Percentiles rank a stretch among this genome's conserved stretches.
These are phyloP conservation scores for Microctonus hyperodae DNA, from an alignment of 2,888 invertebrate species.

Conservation along the genomic window DNA sequence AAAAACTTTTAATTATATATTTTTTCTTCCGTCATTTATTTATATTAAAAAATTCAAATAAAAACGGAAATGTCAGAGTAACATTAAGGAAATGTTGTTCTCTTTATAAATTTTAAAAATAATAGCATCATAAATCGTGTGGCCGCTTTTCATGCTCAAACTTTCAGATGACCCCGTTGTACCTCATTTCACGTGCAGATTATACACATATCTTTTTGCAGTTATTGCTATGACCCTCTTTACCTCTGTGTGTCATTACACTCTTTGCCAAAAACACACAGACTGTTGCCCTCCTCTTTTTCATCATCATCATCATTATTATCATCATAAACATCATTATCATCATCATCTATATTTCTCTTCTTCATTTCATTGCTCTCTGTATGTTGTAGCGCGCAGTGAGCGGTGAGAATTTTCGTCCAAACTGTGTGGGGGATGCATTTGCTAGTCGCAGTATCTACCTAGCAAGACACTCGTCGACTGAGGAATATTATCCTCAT, in stretches of 20 bases:
- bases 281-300: slow-evolving; percentile 49
- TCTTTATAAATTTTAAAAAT: slow-evolving; percentile 6
- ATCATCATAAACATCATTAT: slow-evolving; percentile 25
- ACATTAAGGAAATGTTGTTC: neutral
- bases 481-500: slow-evolving; percentile 3
- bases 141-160: neutral
- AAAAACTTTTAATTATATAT: too few relatives aligned
- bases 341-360: slow-evolving; percentile 6
- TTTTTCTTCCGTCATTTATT: too few relatives aligned
- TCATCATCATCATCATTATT: slow-evolving; percentile 12
- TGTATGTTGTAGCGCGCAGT: slow-evolving; percentile 36
- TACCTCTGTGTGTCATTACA: slow-evolving; percentile 42
- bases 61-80: neutral
- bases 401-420: slow-evolving; percentile 48
- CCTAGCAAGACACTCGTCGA: slow-evolving; percentile 45
- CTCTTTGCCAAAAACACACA: slow-evolving; percentile 50
- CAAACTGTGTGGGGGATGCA: slow-evolving; percentile 51
- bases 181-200: neutral
- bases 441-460: slow-evolving; percentile 51
- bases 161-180: slow-evolving; percentile 17
- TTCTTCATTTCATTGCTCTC: neutral
- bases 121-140: neutral
- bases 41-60: neutral
- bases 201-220: slow-evolving; percentile 6
- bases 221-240: slow-evolving; percentile 44